phyloP scores from a whole-genome alignment of 1,140 invertebrate species.

The Mactra quadrangularis region DNA sequence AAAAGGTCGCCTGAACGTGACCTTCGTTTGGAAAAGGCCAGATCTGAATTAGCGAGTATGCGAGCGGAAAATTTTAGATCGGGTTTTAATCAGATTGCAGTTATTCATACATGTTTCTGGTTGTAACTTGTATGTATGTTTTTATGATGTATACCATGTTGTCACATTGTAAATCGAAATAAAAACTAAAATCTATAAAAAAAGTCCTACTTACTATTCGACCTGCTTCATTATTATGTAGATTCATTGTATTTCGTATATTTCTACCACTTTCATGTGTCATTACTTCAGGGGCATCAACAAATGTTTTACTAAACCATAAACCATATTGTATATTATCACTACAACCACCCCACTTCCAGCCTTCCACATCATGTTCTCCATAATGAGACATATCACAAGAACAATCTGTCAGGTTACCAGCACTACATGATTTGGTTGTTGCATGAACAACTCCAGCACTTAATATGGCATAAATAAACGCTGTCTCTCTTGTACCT shows the following conservation, averaged over 20 bases:
- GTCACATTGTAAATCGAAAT: too few species aligned
- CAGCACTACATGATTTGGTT: slow-evolving; percentile 87
- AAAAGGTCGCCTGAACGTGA: too few species aligned
- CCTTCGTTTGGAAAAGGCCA: too few species aligned
- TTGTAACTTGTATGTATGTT: too few species aligned
- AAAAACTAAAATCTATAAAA: too few species aligned
- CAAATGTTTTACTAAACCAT: slow-evolving; percentile 86
- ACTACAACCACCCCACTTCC: slow-evolving; percentile 89
- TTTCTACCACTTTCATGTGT: slow-evolving; percentile 77
- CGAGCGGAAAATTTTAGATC: too few species aligned
- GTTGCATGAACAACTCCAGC: slow-evolving; percentile 89
- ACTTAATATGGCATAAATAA: slow-evolving; percentile 88
- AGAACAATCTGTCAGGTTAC: slow-evolving; percentile 88
- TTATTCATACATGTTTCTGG: too few species aligned
- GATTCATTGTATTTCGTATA: slow-evolving; percentile 86
- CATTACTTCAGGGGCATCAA: slow-evolving; percentile 86
- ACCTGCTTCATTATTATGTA: slow-evolving; percentile 89
- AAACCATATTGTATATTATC: slow-evolving; percentile 88
- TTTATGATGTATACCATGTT: too few species aligned
- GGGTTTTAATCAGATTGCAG: too few species aligned
- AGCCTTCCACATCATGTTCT: slow-evolving; percentile 84
- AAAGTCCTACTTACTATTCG: slow-evolving; percentile 86
- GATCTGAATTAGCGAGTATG: too few species aligned
- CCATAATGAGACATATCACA: slow-evolving; percentile 85
- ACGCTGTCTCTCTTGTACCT: slow-evolving; percentile 89